Base-by-base conservation (phyloP, 2,888 invertebrate species). In the Amorpha juglandis region DNA sequence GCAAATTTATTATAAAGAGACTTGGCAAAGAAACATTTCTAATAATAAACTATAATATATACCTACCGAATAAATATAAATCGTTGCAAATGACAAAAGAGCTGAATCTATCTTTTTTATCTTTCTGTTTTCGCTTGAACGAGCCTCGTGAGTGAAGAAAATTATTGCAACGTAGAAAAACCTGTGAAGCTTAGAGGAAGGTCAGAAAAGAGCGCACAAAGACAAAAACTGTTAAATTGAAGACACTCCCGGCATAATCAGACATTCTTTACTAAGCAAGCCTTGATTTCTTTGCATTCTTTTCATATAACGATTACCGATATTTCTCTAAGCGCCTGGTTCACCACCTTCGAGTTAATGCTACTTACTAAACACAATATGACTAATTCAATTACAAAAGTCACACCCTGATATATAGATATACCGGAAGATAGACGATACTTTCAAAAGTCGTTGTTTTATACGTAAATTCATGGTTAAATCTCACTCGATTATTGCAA, bases 21-120 rank as follows among this genome's bases (percentile, higher is more conserved):
- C 12, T 58, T 55, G 55, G 55, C 55, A 55, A 16, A 19, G 58
- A 42, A 19, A 58, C 55, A 38, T 19, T 58, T 38, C 9, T 38
- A 8, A 53, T 47, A 52, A 64, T 47, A 65, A 63, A 27, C 19
- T 45, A 66, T 33, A 48, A 48, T 16, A 48, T 6, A 0, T 48
- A 51, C 27, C 27, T 27, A 27, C 27, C 27, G 4, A 27, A 27
- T 62, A 45, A 16, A 53, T 35, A 52, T 47, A 63, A 55, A 66
- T 73, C 66, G 65, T 66, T 78, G 73, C 74, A 77, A 78, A 80
- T 80, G 79, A 85, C 86, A 86, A 87, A 88, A 88, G 83, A 81
- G 86, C 86, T 86, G 86, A 86, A 74, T 76, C 82, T 80, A 83
- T 83, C 84, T 84, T 87, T 89, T 90, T 90, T 90, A 89, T 89